A percentile compares a stretch with the other conserved stretches of the same genome.
Conservation (phyloP, 2,888 invertebrate genomes). For the Penaeus monodon region DNA sequence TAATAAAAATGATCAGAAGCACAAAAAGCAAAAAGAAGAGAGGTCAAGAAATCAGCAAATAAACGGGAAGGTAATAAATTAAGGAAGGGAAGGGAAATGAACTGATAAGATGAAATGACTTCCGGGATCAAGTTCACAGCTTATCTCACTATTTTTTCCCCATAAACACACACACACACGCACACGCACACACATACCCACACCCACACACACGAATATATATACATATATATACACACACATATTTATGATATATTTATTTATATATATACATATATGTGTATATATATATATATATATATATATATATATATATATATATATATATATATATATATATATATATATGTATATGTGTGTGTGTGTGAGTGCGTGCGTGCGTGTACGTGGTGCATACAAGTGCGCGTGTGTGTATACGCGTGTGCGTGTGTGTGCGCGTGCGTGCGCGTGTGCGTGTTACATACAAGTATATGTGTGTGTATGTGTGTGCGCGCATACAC, state of each 20-base stretch:
- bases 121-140: neutral
- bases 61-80: too few relatives aligned
- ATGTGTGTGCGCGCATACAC: neutral
- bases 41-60: too few relatives aligned
- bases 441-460: neutral
- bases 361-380: neutral
- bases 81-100: too few relatives aligned
- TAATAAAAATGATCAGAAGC: too few relatives aligned
- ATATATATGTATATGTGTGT: neutral
- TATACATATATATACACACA: neutral
- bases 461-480: neutral
- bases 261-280: neutral
- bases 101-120: neutral
- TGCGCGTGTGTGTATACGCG: neutral
- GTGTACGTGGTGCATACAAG: neutral
- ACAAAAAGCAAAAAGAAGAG: too few relatives aligned
- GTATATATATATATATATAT: neutral
- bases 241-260: neutral
- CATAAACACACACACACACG: neutral
- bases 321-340: constrained; percentile 8
- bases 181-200: neutral
- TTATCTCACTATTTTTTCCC: neutral
- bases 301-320: neutral
- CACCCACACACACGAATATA: constrained; percentile 30
- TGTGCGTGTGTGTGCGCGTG: neutral